Conservation (phyloP, 2,797 vertebrate genomes). For the Macropodus opercularis region DNA sequence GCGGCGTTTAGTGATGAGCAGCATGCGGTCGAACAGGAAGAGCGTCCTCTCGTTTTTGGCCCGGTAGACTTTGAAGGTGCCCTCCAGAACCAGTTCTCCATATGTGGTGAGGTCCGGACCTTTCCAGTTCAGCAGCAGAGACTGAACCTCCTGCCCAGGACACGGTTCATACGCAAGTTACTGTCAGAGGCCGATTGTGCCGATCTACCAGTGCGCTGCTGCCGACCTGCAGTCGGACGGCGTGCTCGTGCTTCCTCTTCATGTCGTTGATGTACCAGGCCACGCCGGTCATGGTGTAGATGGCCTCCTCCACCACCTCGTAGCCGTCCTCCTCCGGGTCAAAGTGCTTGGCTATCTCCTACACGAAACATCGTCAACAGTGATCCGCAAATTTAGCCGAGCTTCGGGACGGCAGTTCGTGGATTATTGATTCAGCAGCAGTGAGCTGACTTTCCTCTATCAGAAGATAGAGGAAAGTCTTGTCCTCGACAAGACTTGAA, state of each 20-base stretch:
- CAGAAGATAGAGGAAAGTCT: no score
- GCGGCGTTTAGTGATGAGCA: slow-evolving; percentile 91
- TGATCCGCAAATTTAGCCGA: background rate
- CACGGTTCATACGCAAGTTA: background rate
- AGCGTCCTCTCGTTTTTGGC: slow-evolving; percentile 90
- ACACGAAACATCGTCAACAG: background rate
- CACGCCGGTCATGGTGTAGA: slow-evolving; percentile 94
- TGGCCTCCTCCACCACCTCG: slow-evolving; percentile 93
- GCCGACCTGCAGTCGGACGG: slow-evolving; percentile 90
- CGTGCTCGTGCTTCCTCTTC: slow-evolving; percentile 97
- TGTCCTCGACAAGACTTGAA: no score
- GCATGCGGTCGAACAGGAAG: slow-evolving; percentile 91
- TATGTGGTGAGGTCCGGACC: slow-evolving; percentile 91
- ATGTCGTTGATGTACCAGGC: slow-evolving; percentile 99
- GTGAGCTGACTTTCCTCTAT: no score
- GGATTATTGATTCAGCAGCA: no score
- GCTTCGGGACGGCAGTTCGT: no score
- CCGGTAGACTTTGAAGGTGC: slow-evolving; percentile 89
- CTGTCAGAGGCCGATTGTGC: no score
- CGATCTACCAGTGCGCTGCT: background rate
- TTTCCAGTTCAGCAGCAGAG: slow-evolving; percentile 92
- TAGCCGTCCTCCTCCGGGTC: slow-evolving; percentile 88
- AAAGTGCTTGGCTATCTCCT: slow-evolving; percentile 96
- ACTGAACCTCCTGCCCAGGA: slow-evolving; percentile 90
- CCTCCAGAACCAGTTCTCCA: slow-evolving; percentile 93